Conservation (phyloP, 2,888 invertebrate genomes). For the Busseola fusca region DNA sequence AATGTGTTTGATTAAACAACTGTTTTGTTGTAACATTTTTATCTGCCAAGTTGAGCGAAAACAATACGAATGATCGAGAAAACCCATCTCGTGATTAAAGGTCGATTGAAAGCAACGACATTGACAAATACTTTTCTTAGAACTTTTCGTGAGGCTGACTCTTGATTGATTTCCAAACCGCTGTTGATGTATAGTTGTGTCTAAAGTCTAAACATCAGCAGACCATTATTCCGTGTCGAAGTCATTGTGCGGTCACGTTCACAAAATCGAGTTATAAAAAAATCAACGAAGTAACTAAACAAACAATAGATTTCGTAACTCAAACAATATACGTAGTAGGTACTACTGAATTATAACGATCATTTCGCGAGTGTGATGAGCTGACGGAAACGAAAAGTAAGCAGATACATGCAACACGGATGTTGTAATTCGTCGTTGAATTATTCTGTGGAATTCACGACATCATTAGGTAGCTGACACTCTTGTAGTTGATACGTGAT, state of each 20-base stretch:
- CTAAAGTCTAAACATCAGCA: background rate
- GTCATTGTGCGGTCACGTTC: constrained; percentile 28
- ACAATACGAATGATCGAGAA: background rate
- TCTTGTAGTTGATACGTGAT: background rate
- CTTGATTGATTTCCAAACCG: constrained; percentile 6
- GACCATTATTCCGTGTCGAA: background rate
- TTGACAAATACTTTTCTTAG: background rate
- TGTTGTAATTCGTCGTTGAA: constrained; percentile 9
- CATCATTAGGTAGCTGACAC: constrained; percentile 1
- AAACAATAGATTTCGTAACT: constrained; percentile 35
- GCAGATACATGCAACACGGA: constrained; percentile 23
- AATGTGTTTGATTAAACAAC: background rate
- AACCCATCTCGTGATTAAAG: background rate
- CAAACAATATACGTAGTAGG: constrained; percentile 16
- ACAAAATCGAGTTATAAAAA: constrained; percentile 21
- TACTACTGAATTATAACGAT: constrained; percentile 13
- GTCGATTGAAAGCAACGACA: background rate
- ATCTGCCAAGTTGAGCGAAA: background rate
- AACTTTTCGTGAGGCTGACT: background rate
- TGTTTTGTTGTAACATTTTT: background rate
- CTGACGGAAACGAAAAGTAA: constrained; percentile 19
- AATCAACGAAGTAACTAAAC: constrained; percentile 1
- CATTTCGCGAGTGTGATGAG: constrained; percentile 13
- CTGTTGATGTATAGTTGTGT: too few species aligned
- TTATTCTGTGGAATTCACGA: background rate